Conservation (phyloP, 2,113 vertebrate genomes). For the Typhlomys cinereus region DNA sequence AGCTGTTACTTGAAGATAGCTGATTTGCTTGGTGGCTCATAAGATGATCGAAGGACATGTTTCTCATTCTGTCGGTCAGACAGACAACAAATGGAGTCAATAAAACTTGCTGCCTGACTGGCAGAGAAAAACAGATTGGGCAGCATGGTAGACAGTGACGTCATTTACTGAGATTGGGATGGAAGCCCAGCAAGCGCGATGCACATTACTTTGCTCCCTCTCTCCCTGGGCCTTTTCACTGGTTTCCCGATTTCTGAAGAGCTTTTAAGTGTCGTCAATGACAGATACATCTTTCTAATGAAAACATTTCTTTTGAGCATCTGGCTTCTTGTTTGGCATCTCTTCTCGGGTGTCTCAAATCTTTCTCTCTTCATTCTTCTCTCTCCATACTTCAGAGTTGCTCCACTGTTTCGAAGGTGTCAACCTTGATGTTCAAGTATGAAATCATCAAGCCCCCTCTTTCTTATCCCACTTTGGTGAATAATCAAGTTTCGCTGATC, state of each 20-base stretch:
- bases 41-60: not conserved
- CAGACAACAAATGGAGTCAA: not conserved
- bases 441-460: not conserved
- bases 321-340: not conserved
- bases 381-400: not conserved
- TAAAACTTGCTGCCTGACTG: not conserved
- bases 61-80: not conserved
- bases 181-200: not conserved
- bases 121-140: not conserved
- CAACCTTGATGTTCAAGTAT: not conserved
- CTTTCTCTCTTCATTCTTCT: not conserved
- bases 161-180: not conserved
- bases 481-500: not conserved
- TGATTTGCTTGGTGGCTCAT: not conserved
- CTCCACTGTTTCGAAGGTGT: not conserved
- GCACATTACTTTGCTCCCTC: not conserved
- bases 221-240: not conserved
- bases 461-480: not conserved
- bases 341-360: not conserved
- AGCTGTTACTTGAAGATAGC: not conserved
- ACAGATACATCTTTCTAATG: not conserved
- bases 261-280: not conserved
- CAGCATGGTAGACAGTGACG: not conserved
- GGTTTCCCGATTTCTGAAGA: constrained; percentile 2
- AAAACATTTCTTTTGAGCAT: not conserved